These are phyloP conservation scores for Ormyrus pomaceus DNA, from an alignment of 2,888 invertebrate species.

Conservation along the genomic window DNA sequence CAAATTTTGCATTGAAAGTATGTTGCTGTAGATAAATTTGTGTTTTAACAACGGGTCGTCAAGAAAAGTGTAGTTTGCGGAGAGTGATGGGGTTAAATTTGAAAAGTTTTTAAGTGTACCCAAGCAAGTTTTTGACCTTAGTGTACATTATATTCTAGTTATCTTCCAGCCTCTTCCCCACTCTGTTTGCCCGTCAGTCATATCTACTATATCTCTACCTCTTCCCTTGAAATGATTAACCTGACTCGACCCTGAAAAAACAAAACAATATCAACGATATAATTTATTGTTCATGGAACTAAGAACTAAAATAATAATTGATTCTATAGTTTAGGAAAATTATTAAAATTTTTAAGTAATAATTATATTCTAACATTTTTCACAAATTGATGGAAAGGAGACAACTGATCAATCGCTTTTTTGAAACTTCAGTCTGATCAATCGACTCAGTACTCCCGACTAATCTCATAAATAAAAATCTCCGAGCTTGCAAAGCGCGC, in stretches of 20 bases:
- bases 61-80: conserved; percentile 60
- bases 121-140: conserved; percentile 11
- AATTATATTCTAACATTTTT: too few relatives aligned
- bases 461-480: neutral
- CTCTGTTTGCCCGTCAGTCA: conserved; percentile 71
- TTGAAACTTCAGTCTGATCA: too few relatives aligned
- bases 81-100: conserved; percentile 73
- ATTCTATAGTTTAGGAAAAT: too few relatives aligned
- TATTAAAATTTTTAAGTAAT: too few relatives aligned
- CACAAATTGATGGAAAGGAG: too few relatives aligned
- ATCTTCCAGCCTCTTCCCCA: conserved; percentile 41
- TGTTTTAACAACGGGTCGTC: conserved; percentile 28
- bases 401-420: too few relatives aligned
- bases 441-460: too few relatives aligned
- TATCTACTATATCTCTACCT: conserved; percentile 58
- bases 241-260: conserved; percentile 73
- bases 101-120: conserved; percentile 70
- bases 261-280: conserved; percentile 53
- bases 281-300: too few relatives aligned
- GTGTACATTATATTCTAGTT: conserved; percentile 43
- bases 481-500: neutral
- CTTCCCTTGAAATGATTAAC: conserved; percentile 71
- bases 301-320: too few relatives aligned
- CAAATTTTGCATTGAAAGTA: neutral
- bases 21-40: conserved; percentile 28